Percentiles rank a stretch among this genome's conserved stretches.
Evolutionary conservation across 2,797 vertebrate genomes (phyloP).

Genomic region (Sebastes wilsoni): DNA sequence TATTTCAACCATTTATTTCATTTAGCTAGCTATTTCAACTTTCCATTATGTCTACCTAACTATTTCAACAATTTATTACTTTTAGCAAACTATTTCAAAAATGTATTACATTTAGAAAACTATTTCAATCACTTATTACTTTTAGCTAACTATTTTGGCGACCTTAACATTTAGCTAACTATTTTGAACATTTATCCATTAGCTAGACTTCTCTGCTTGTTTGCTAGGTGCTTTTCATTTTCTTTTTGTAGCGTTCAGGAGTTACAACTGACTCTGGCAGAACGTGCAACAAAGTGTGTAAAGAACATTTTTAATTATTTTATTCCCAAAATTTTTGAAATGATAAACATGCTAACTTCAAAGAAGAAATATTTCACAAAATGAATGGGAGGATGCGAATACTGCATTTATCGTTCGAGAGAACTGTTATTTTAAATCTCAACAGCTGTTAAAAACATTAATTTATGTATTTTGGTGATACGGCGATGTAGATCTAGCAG

Average conservation of each 20-base stretch:
- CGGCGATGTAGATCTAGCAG: not conserved
- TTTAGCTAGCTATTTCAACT: too few relatives aligned
- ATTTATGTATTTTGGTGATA: not conserved
- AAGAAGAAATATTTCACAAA: not conserved
- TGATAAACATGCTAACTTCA: not conserved
- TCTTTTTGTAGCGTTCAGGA: not conserved
- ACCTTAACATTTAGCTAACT: too few relatives aligned
- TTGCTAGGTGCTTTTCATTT: not conserved
- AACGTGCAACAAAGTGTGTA: not conserved
- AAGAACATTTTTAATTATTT: too few relatives aligned
- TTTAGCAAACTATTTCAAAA: too few relatives aligned
- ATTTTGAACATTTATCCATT: not conserved
- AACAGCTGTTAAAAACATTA: not conserved
- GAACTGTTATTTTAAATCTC: not conserved
- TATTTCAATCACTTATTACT: too few relatives aligned
- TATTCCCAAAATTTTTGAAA: not conserved
- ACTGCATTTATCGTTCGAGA: not conserved
- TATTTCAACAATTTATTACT: too few relatives aligned
- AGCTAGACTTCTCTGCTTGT: not conserved
- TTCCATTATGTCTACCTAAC: too few relatives aligned
- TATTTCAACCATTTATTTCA: too few relatives aligned
- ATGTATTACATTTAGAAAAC: too few relatives aligned
- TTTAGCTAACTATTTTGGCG: not conserved
- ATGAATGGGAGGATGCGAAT: not conserved
- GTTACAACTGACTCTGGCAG: not conserved